These are phyloP conservation scores for Hemichromis elongatus DNA, from an alignment of 2,113 vertebrate species.

Conservation along the genomic window DNA sequence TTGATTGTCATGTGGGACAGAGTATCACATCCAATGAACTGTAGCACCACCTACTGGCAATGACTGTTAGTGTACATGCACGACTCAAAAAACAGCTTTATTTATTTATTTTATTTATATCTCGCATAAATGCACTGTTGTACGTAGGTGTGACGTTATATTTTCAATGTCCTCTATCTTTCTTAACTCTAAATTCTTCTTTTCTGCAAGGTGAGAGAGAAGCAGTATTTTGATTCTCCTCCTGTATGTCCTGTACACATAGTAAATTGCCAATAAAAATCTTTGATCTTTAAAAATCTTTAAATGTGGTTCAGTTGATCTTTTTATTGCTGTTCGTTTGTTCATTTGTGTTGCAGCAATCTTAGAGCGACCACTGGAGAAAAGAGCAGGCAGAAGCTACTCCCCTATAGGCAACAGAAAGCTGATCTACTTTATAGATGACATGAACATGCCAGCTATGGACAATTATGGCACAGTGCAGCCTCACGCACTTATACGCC, in stretches of 20 bases:
- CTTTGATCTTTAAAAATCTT: background rate
- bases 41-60: slow-evolving; percentile 64
- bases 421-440: slow-evolving; percentile 77
- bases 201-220: background rate
- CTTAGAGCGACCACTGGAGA: slow-evolving; percentile 78
- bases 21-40: slow-evolving; percentile 5
- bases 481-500: slow-evolving; percentile 74
- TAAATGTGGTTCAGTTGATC: background rate
- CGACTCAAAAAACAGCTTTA: background rate
- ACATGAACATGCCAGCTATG: slow-evolving; percentile 79
- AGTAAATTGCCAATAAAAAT: background rate
- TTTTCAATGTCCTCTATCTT: background rate
- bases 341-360: slow-evolving; percentile 56
- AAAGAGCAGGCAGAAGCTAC: slow-evolving; percentile 75
- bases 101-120: background rate
- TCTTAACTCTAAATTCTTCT: background rate
- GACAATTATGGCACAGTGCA: slow-evolving; percentile 74
- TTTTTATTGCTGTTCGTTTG: background rate
- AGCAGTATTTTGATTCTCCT: background rate
- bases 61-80: background rate
- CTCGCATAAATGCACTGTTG: background rate
- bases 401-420: slow-evolving; percentile 75
- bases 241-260: background rate
- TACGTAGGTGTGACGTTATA: background rate
- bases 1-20: background rate